Evolutionary conservation across 2,888 invertebrate species (phyloP), one percentile per base, ranked within the genome.

Genomic region (Protodeltote pygarga): DNA sequence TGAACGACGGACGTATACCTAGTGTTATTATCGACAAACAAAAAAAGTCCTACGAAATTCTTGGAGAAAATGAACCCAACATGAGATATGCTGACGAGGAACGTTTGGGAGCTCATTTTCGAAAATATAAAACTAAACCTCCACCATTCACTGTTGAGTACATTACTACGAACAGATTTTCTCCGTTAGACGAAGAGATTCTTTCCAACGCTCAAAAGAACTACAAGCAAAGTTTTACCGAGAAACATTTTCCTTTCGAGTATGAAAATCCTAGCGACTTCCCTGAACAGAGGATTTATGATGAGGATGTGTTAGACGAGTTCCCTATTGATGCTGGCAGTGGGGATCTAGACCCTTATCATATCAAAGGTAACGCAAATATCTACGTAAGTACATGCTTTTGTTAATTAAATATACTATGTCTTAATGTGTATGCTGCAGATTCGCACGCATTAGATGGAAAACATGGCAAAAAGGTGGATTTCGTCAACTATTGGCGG

Each of bases 221-320:
- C 58, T 92, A 91, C 53, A 90, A 83, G 55, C 88, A 89, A 57
- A 92, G 89, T 58, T 90, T 92, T 51, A 83, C 81, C 5, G 87
- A 84, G 39, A 92, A 92, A 75, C 85, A 87, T 52, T 92, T 92
- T 47, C 92, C 92, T 1, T 92, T 92, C 53, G 91, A 92, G 71
- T 92, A 92, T 59, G 91, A 89, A 69, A 86, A 87, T 52, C 87
- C 87, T 1, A 79, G 75, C n/a, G 90, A 90, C 10, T 69, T 92
- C 25, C 89, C 93, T 4, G 94, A 94, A 74, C 91, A 89, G 9
- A 86, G 94, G 40, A 92, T 94, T 61, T 94, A 94, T 66, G 93
- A 93, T 46, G 93, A 93, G 71, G 92, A 91, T 21, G 85, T 82
- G n/a, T 51, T 79, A n/a, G 91, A 89, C 24, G 91, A 89, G 34